phyloP scores from a whole-genome alignment of 2,888 invertebrate genomes.

The Atethmia centrago region DNA sequence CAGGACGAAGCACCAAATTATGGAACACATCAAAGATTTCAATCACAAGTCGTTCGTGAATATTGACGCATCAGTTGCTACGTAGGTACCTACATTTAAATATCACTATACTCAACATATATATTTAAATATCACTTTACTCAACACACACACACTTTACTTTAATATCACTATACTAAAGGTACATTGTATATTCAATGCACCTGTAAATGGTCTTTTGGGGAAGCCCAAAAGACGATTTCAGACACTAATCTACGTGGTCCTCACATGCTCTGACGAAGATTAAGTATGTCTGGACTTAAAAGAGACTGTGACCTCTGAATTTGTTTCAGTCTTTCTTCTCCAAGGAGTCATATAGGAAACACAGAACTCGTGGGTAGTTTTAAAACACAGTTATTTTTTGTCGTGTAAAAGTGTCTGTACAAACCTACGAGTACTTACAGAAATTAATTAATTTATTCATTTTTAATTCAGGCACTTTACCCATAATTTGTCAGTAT shows the following conservation, averaged over 20 bases:
- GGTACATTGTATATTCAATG: too few species aligned
- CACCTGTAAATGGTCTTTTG: too few species aligned
- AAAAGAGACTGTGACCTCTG: neutral
- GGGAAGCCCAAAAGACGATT: too few species aligned
- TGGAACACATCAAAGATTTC: constrained; percentile 23
- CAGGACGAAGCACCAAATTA: constrained; percentile 18
- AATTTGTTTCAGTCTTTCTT: neutral
- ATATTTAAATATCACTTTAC: too few species aligned
- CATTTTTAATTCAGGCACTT: neutral
- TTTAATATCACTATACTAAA: neutral
- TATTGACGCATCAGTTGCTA: constrained; percentile 6
- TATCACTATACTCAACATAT: neutral
- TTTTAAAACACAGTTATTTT: neutral
- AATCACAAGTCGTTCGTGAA: constrained; percentile 12
- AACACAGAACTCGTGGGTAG: too few species aligned
- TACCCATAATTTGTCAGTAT: neutral
- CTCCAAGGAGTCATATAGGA: neutral
- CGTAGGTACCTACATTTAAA: neutral
- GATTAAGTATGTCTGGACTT: neutral
- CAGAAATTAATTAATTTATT: neutral
- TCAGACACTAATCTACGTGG: neutral
- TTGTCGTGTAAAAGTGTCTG: rapidly evolving
- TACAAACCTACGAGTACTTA: neutral
- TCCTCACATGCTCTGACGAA: neutral
- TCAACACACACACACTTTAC: too few species aligned